Evolutionary conservation across 37 sponge, comb jelly and placozoan species (phyloP).

Genomic region (Ephydatia muelleri): DNA sequence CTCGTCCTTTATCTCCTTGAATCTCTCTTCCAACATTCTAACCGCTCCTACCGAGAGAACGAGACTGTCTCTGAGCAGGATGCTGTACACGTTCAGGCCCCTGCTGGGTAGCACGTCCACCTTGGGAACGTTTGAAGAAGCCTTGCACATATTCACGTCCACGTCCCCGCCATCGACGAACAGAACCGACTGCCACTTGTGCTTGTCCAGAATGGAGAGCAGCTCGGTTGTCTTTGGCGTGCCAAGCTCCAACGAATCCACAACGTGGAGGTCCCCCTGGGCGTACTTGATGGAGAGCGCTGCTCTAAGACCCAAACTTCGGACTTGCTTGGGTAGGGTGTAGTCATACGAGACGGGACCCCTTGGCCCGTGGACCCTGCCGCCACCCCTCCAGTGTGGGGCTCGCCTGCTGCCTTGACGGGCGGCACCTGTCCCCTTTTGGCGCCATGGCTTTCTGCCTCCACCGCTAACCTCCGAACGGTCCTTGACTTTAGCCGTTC

Average conservation of each 20-base stretch:
- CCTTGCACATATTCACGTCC: constrained; percentile 47
- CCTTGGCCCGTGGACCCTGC: constrained; percentile 88
- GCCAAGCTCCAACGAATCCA: constrained; percentile 61
- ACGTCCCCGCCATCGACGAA: constrained; percentile 81
- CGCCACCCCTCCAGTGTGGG: constrained; percentile 79
- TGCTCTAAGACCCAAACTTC: constrained; percentile 61
- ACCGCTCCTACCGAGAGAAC: constrained; percentile 81
- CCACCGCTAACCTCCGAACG: constrained; percentile 91
- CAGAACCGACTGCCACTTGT: constrained; percentile 69
- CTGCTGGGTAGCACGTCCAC: constrained; percentile 73
- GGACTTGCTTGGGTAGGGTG: constrained; percentile 79
- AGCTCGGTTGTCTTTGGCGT: constrained; percentile 57
- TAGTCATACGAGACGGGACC: constrained; percentile 79
- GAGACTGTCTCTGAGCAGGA: constrained; percentile 63
- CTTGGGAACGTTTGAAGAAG: constrained; percentile 57
- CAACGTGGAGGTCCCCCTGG: constrained; percentile 85
- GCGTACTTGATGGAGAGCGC: constrained; percentile 84
- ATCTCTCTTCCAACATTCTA: constrained; percentile 71
- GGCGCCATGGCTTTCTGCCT: constrained; percentile 84
- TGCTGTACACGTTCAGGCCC: constrained; percentile 82
- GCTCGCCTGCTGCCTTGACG: constrained; percentile 90
- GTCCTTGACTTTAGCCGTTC: constrained; percentile 80
- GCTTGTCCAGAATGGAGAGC: constrained; percentile 41
- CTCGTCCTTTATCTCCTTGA: neutral
- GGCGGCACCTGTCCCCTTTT: constrained; percentile 86